phyloP scores from a whole-genome alignment of 2,888 invertebrate genomes.

The Pandemis heparana region DNA sequence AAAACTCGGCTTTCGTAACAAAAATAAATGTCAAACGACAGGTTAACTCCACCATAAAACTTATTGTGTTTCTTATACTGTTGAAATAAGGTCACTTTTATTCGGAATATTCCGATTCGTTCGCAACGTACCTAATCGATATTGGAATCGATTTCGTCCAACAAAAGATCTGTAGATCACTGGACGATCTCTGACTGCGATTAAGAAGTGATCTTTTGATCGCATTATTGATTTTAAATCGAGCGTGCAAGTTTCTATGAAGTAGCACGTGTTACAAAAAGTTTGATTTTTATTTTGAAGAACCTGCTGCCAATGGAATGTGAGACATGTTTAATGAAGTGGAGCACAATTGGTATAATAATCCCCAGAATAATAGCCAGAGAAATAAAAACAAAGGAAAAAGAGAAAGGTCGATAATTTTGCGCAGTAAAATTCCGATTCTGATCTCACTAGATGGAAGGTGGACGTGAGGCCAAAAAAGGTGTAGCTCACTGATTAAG shows the following conservation, averaged over 20 bases:
- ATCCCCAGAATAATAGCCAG: no score
- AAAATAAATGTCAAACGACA: constrained; percentile 11
- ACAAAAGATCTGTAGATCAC: constrained; percentile 80
- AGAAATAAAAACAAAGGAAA: not conserved
- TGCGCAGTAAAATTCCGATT: no score
- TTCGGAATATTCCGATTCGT: constrained; percentile 55
- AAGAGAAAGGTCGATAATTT: no score
- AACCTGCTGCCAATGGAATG: constrained; percentile 47
- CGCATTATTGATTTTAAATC: constrained; percentile 81
- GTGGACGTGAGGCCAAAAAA: no score
- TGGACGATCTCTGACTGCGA: constrained; percentile 81
- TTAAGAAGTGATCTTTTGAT: constrained; percentile 75
- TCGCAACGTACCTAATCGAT: constrained; percentile 71
- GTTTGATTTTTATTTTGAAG: constrained; percentile 34
- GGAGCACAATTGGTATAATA: not conserved
- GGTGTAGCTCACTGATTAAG: no score
- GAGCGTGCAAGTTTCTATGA: constrained; percentile 66
- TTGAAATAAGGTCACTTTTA: not conserved
- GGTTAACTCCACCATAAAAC: not conserved
- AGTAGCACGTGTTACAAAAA: constrained; percentile 52
- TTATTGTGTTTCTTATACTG: constrained; percentile 1
- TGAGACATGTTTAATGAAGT: constrained; percentile 33
- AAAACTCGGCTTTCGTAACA: not conserved
- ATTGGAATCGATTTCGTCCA: constrained; percentile 73
- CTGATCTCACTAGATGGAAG: no score